These are phyloP conservation scores for Eulithis prunata DNA, from an alignment of 2,888 invertebrate genomes.

Conservation along the genomic window DNA sequence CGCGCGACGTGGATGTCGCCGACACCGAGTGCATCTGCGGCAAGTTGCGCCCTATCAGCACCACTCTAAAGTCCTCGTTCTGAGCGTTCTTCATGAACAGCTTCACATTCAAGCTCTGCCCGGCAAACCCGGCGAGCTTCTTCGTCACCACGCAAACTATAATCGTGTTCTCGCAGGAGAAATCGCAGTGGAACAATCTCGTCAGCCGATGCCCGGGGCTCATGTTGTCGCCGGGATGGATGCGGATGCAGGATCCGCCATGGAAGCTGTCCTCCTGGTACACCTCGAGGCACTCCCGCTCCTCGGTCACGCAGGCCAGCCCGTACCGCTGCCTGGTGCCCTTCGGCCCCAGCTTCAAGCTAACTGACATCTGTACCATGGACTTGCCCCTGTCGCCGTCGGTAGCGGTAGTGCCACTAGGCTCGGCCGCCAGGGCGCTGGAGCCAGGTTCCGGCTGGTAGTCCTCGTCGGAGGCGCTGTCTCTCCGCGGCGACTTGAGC, in stretches of 20 bases:
- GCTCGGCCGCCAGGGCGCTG: not conserved
- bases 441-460: conserved; percentile 1
- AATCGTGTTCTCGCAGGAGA: conserved; percentile 52
- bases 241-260: conserved; percentile 80
- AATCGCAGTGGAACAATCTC: conserved; percentile 71
- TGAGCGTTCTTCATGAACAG: conserved; percentile 47
- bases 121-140: conserved; percentile 39
- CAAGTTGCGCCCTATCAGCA: conserved; percentile 53
- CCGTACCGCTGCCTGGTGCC: conserved; percentile 44
- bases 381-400: conserved; percentile 37
- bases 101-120: conserved; percentile 61
- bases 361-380: conserved; percentile 52
- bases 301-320: conserved; percentile 55
- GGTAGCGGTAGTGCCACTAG: not conserved
- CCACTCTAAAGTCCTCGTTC: conserved; percentile 38
- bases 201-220: conserved; percentile 48
- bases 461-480: conserved; percentile 5
- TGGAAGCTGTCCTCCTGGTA: conserved; percentile 74
- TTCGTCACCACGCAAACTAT: conserved; percentile 73
- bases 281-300: conserved; percentile 63
- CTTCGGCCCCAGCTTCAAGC: conserved; percentile 48
- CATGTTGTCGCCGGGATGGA: conserved; percentile 65
- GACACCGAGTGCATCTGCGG: conserved; percentile 19
- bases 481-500: conserved; percentile 30
- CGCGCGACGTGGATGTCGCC: conserved; percentile 13